These are phyloP conservation scores for Euphydryas editha DNA, from an alignment of 2,888 invertebrate species.

Conservation along the genomic window DNA sequence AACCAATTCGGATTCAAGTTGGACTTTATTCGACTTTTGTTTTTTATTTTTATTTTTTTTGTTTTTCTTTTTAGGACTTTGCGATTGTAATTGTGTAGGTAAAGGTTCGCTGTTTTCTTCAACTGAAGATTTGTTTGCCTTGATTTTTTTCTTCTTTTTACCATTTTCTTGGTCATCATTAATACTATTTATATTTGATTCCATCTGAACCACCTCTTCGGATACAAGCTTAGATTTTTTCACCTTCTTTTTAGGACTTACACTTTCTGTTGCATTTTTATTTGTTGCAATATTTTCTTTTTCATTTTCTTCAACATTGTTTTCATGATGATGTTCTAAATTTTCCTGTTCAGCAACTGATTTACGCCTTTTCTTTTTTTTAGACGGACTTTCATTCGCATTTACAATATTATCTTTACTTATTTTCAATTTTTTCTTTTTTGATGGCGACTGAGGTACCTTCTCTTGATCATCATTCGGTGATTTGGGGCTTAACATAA, in stretches of 20 bases:
- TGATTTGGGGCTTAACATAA: conserved; percentile 38
- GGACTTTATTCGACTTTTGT: background rate
- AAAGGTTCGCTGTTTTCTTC: conserved; percentile 18
- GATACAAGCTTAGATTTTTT: conserved; percentile 46
- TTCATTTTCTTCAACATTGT: conserved; percentile 28
- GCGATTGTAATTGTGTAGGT: conserved; percentile 6
- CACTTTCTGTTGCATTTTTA: conserved; percentile 8
- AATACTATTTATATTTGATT: conserved; percentile 25
- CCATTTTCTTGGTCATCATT: conserved; percentile 5
- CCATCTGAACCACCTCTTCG: conserved; percentile 14
- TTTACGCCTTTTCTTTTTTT: conserved; percentile 36
- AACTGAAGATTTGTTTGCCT: conserved; percentile 23
- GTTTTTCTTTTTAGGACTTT: conserved; percentile 34
- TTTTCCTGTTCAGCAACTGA: conserved; percentile 27
- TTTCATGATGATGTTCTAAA: conserved; percentile 8
- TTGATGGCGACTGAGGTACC: conserved; percentile 1
- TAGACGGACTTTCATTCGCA: conserved; percentile 49
- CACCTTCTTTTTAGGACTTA: conserved; percentile 44
- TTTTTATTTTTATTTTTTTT: conserved; percentile 34
- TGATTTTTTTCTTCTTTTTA: conserved; percentile 20
- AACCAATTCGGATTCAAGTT: too few relatives aligned
- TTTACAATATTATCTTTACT: conserved; percentile 38
- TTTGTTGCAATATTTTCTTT: conserved; percentile 22
- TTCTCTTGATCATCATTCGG: conserved; percentile 12
- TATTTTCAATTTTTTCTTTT: conserved; percentile 25